Evolutionary conservation across 2,797 vertebrate species (phyloP), one percentile per base, ranked within the genome.

Genomic region (Pseudochirops cupreus): DNA sequence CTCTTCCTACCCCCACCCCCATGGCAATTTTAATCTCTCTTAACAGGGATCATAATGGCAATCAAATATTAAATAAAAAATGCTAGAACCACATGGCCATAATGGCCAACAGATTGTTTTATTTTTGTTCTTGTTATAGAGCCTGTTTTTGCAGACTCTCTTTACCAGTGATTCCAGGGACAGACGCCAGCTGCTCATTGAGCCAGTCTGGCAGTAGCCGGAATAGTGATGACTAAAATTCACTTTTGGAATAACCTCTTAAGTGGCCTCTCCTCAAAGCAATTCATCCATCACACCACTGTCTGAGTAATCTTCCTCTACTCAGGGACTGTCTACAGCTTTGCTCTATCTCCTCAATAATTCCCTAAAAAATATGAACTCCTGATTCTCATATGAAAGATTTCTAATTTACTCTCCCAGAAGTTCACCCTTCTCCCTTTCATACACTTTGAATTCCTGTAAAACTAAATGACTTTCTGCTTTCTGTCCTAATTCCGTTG

Each of bases 61-160:
- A 94, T 96, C 33, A 56, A 94, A 90, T 94, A 29, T 5, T 92
- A 62, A 93, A 92, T 95, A 90, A 87, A 59, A 92, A 21, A 3
- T 89, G 0, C 29, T 93, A 0, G 52, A 53, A 28, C 10, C 55
- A 54, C 89, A 95, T 2, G 93, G 74, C 50, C 3, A 46, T 53
- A 87, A 82, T 94, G 1, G 14, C 92, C 33, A 29, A 94, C 46
- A 94, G 89, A 55, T 93, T 94, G 54, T 52, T 10, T 87, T 67
- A 91, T 87, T 95, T 87, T 90, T 53, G 53, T 94, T 96, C 53
- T 58, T 28, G 94, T 96, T 97, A 96, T 33, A 93, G 94, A 54
- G 4, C 87, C 95, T 97, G 67, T 29, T 39, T 97, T 93, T 94
- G 14, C 31, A 94, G 95, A 52, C 59, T 96, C 95, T 57, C 93